Evolutionary conservation across 1,140 invertebrate species (phyloP).

Genomic region (Thaumetopoea pityocampa): DNA sequence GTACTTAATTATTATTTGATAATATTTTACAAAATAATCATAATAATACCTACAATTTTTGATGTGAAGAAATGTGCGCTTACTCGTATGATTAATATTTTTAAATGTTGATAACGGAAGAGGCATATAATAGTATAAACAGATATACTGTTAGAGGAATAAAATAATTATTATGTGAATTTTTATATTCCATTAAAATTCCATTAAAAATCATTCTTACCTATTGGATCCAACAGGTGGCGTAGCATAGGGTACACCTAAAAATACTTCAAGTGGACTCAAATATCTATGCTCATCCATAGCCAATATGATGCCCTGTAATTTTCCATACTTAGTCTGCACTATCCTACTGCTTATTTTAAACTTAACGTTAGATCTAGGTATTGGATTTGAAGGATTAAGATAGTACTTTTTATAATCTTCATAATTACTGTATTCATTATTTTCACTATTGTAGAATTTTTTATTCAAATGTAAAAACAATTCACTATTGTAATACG

Average conservation of each 20-base stretch:
- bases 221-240: conserved; percentile 90
- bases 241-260: conserved; percentile 96
- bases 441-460: conserved; percentile 54
- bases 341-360: conserved; percentile 85
- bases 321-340: conserved; percentile 87
- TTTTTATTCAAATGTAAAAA: conserved; percentile 48
- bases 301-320: conserved; percentile 86
- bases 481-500: conserved; percentile 54
- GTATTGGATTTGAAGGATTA: conserved; percentile 55
- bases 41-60: too few species aligned
- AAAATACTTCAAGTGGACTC: conserved; percentile 89
- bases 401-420: conserved; percentile 66
- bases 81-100: too few species aligned
- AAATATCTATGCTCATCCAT: conserved; percentile 84
- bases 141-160: too few species aligned
- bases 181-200: too few species aligned
- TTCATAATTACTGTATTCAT: conserved; percentile 61
- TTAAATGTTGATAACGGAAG: too few species aligned
- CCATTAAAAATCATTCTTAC: conserved; percentile 50
- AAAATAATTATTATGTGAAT: too few species aligned
- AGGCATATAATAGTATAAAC: too few species aligned
- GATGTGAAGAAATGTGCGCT: too few species aligned
- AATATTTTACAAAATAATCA: too few species aligned
- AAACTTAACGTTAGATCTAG: conserved; percentile 64
- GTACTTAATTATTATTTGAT: too few species aligned